Base-by-base conservation (phyloP, 2,113 vertebrate species). In the Tetraodon nigroviridis region DNA sequence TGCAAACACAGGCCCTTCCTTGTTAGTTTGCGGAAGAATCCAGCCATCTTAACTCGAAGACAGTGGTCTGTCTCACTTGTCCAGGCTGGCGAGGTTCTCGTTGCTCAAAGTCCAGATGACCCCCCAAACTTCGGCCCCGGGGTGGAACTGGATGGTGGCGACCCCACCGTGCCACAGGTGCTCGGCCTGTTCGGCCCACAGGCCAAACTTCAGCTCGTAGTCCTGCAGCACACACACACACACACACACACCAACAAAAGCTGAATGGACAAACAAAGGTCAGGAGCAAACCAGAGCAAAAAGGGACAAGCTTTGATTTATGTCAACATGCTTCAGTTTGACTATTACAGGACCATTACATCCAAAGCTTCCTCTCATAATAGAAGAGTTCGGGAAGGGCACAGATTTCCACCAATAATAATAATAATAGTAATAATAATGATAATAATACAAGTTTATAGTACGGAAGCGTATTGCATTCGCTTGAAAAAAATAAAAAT, bases 71-170 rank as follows among this genome's bases (percentile, higher is more conserved):
- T 70, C 85, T 90, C 90, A 97, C 95, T 89, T 73, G 89, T 98
- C 90, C 3, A 92, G 81, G 69, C 62, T 87, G 53, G 53, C 56
- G 51, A 94, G 81, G 85, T 94, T 78, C 68, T 88, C 85, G 22
- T 81, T 19, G 67, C 80, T 89, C 87, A 98, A 78, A 85, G 85
- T 92, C 95, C 95, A 98, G n/a, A 97, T 84, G 6, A 95, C 84
- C 42, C 96, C 95, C 95, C 95, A 99, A 0, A 97, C 93, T 69
- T 94, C 93, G 0, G 92, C 88, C 27, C 92, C 92, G 1, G 90
- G 91, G 75, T 89, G 91, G 55, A 84, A 72, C 67, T 87, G 77
- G 71, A 98, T 90, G 49, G 94, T 98, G 64, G 96, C 96, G 70
- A 89, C 90, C 37, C 93, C 93, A 69, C 95, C 95, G 18, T 95